Base-by-base conservation (phyloP, 2,797 vertebrate species). In the Schizopygopsis malacanthus region DNA sequence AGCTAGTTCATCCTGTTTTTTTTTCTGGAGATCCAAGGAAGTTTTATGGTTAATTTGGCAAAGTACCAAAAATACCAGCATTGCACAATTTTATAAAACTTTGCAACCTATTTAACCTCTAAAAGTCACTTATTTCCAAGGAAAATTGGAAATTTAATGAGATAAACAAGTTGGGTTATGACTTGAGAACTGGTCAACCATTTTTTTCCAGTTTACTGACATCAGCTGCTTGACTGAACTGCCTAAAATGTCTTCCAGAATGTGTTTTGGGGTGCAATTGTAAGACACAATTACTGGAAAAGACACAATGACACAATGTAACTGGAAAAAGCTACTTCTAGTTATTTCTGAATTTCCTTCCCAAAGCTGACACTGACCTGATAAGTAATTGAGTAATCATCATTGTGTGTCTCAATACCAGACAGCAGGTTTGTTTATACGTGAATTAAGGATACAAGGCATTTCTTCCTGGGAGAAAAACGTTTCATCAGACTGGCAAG, bases 401-500 rank as follows among this genome's bases (percentile, higher is more conserved):
- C 9, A 20, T 12, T 82, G 15, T 50, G 6, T 45, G 7, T 75
- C 76, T 25, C 22, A 73, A 70, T 45, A 45, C 5, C 39, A 73
- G 43, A 75, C 15, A 6, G 16, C 20, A n/a, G n/a, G n/a, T 75
- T 50, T 63, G 54, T 52, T 45, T 85, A n/a, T 33, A 39, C 39
- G 37, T 75, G n/a, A 10, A 22, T 85, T n/a, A 96, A 98, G 97
- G 98, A 99, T 99, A 99, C 97, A 98, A 67, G 94, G 96, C 92
- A 97, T 96, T 81, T 99, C 97, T 0, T 97, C 97, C 93, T 99
- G 98, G 90, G 95, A 95, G 85, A 99, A 93, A 11, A 94, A 92
- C 54, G 93, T 96, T 20, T 93, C 91, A 88, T 96, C 94, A 89
- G 93, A 93, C 6, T 90, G 91, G 92, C 97, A 98, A 59, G 95